Evolutionary conservation across 2,113 vertebrate species (phyloP), one percentile per base, ranked within the genome.

Genomic region (Brachyhypopomus occidentalis): DNA sequence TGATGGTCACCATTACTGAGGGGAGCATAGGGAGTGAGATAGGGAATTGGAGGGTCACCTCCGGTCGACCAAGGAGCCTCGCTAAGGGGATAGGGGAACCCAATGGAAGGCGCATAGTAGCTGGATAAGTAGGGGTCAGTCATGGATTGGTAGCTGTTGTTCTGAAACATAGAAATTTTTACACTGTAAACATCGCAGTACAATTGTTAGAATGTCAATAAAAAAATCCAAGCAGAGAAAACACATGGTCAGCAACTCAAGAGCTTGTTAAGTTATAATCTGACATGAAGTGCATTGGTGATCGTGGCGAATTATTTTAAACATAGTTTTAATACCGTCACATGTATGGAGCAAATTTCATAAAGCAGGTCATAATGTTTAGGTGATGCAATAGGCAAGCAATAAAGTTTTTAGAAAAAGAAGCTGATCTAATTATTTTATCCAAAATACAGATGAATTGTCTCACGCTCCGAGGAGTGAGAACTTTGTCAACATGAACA

Each of bases 51-150:
- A 83, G 97, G 97, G 87, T 99, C 97, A 62, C 97, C 97, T 78
- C 96, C 97, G 3, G 97, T 98, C 30, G 97, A 99, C 97, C 97
- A 99, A 0, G 97, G 97, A 25, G 97, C 97, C 92, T 98, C 97
- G 84, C 93, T 98, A 88, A 99, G 95, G 76, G 97, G 97, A 88
- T 97, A 99, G 23, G 97, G 96, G 83, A 98, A 99, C 41, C 97
- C 96, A 84, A 99, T 97, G 84, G 97, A 98, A 34, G 96, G 97
- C 56, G 97, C 97, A 86, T 99, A 99, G 82, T 98, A 99, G 93
- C 96, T 97, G 92, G 97, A 95, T 89, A 99, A 84, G 89, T 99
- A 99, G 23, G 97, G 96, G 88, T 99, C 97, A 27, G 96, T 97
- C 96, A 99, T 98, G 87, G 97, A 98, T 88, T 97, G 96, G 89